These are phyloP conservation scores for Carollia perspicillata DNA, from an alignment of 2,113 vertebrate species.

Conservation along the genomic window DNA sequence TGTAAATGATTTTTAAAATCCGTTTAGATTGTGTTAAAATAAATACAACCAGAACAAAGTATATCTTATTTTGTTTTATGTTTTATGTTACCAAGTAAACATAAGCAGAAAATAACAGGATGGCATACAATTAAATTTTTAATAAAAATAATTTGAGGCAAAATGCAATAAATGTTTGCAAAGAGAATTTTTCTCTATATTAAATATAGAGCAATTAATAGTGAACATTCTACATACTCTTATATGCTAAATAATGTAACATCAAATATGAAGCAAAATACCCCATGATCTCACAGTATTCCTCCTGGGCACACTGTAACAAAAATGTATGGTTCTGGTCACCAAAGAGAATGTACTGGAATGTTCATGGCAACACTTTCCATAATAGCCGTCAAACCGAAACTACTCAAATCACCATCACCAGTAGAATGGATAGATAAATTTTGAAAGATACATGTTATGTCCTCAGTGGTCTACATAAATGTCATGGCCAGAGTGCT, in stretches of 20 bases:
- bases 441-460: not conserved
- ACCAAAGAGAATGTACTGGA: not conserved
- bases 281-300: not conserved
- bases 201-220: not conserved
- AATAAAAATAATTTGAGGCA: not conserved
- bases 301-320: not conserved
- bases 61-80: no score
- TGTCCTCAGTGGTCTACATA: accelerated
- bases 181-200: not conserved
- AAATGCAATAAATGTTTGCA: not conserved
- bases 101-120: not conserved
- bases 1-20: not conserved
- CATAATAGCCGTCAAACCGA: not conserved
- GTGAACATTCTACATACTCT: not conserved
- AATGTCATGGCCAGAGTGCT: not conserved
- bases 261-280: not conserved
- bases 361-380: not conserved
- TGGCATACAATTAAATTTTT: not conserved
- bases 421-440: not conserved
- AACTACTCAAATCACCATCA: not conserved
- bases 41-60: not conserved
- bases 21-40: not conserved
- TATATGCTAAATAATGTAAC: not conserved
- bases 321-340: not conserved
- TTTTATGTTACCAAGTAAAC: not conserved